Conservation (phyloP, 2,797 vertebrate genomes). For the Syngnathus acus region DNA sequence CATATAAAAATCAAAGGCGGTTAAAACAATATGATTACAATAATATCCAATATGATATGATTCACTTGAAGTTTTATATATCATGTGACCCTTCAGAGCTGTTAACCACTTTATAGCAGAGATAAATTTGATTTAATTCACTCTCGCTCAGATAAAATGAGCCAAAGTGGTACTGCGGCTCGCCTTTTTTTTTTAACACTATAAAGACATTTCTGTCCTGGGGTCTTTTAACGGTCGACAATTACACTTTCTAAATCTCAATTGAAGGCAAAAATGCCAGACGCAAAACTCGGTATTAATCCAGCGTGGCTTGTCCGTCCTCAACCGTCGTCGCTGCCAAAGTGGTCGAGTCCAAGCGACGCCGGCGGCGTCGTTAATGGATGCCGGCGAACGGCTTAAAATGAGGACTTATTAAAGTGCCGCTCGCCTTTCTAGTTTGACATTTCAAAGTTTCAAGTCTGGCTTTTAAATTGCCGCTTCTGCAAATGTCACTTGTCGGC, state of each 20-base stretch:
- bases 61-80: not conserved
- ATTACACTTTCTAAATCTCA: slow-evolving; percentile 1
- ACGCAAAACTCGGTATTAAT: not conserved
- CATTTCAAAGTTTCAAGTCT: slow-evolving; percentile 60
- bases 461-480: slow-evolving; percentile 53
- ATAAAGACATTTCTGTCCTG: not conserved
- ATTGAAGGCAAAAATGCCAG: not conserved
- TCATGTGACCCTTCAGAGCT: not conserved
- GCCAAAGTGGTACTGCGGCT: not conserved
- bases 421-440: slow-evolving; percentile 48
- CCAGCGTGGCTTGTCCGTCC: slow-evolving; percentile 23
- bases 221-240: not conserved
- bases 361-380: slow-evolving; percentile 49
- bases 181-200: not conserved
- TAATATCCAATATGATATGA: not conserved
- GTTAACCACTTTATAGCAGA: not conserved
- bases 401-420: slow-evolving; percentile 63
- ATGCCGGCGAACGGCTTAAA: slow-evolving; percentile 53
- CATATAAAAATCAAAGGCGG: no score
- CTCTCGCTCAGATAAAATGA: not conserved
- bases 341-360: slow-evolving; percentile 47
- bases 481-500: slow-evolving; percentile 53
- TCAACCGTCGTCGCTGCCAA: slow-evolving; percentile 22
- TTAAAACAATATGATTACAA: no score
- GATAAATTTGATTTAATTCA: not conserved